Conservation (phyloP, 2,797 vertebrate species). For the Phrynocephalus forsythii region DNA sequence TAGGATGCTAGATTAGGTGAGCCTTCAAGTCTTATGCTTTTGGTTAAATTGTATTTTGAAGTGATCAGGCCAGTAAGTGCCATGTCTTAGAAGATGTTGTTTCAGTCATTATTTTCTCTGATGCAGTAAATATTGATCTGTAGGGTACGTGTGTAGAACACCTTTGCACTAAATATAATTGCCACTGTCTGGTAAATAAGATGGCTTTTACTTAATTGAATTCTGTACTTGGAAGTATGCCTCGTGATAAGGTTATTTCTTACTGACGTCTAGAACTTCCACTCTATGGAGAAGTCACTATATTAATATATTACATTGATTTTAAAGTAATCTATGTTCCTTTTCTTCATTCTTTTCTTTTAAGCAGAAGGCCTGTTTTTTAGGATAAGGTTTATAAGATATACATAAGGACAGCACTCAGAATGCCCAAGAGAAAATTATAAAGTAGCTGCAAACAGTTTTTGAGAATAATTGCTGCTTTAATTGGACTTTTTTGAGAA, state of each 20-base stretch:
- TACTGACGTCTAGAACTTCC: background rate
- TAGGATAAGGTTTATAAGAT: background rate
- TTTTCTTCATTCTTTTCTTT: background rate
- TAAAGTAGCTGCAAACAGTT: constrained; percentile 13
- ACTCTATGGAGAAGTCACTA: background rate
- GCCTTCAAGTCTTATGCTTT: background rate
- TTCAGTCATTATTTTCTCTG: constrained; percentile 10
- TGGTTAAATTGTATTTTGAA: background rate
- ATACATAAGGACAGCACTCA: constrained; percentile 1
- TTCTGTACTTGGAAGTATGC: background rate
- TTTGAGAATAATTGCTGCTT: constrained; percentile 28
- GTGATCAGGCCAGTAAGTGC: background rate
- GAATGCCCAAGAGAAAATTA: constrained; percentile 10
- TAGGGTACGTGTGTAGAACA: background rate
- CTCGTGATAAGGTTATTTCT: constrained; percentile 5
- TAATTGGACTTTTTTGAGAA: constrained; percentile 7
- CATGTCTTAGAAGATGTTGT: background rate
- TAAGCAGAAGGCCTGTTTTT: background rate
- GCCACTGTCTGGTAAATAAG: background rate
- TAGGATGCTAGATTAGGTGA: background rate
- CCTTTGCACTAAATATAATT: background rate
- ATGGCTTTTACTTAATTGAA: background rate
- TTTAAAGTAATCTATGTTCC: background rate
- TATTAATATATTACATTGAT: background rate
- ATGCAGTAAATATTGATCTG: constrained; percentile 13